Conservation (phyloP, 1,140 invertebrate species). For the Triops cancriformis region DNA sequence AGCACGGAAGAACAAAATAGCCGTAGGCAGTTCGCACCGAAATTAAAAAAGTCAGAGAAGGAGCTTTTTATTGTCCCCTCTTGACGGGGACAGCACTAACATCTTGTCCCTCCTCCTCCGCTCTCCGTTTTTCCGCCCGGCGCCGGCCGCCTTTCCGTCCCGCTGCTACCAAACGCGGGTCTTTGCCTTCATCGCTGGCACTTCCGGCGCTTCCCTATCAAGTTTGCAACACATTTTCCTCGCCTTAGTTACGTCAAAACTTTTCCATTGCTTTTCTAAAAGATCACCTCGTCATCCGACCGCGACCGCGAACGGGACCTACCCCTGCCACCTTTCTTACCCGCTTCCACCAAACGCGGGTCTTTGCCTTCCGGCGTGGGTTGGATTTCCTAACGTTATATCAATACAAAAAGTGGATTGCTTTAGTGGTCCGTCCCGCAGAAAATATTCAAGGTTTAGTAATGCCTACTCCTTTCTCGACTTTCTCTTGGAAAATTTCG, state of each 20-base stretch:
- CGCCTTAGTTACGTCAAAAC: not conserved
- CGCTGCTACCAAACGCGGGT: not conserved
- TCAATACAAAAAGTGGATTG: not conserved
- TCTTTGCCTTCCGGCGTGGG: conserved; percentile 20
- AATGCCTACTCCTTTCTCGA: conserved; percentile 13
- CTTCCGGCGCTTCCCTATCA: not conserved
- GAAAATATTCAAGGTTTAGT: not conserved
- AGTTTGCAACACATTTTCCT: not conserved
- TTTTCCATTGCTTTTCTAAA: not conserved
- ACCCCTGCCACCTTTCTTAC: conserved; percentile 18
- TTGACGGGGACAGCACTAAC: conserved; percentile 3
- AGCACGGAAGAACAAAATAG: not conserved
- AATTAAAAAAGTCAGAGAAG: not conserved
- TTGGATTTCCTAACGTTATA: conserved; percentile 17
- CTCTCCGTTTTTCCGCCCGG: conserved; percentile 12
- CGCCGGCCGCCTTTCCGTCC: conserved; percentile 21
- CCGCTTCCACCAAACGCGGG: conserved; percentile 20
- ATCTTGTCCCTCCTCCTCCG: conserved; percentile 14
- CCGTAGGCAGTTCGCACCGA: not conserved
- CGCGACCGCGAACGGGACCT: not conserved
- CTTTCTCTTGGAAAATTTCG: conserved; percentile 21
- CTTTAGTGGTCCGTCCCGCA: not conserved
- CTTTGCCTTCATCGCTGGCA: conserved; percentile 18
- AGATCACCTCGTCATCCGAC: not conserved
- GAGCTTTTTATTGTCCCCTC: not conserved